Base-by-base conservation (phyloP, 2,113 vertebrate genomes). In the Trogon melanurus region DNA sequence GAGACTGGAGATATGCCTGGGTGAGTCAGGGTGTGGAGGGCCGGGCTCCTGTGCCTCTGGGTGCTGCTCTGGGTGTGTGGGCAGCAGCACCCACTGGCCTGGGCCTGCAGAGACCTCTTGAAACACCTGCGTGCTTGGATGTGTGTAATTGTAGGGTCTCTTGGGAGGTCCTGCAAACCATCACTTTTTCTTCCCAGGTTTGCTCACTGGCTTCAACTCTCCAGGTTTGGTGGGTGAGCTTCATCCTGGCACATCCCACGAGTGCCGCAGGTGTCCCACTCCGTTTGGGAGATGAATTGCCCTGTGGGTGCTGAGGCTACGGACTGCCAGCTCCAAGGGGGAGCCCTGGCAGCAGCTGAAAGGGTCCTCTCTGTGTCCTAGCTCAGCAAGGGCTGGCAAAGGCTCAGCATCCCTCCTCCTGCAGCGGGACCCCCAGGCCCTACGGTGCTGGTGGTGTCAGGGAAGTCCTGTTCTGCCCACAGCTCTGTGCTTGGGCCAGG, bases 161-260 rank as follows among this genome's bases (percentile, higher is more conserved):
- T 30, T 36, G 41, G 34, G 57, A 79, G 23, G 57, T 61, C 56
- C 29, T 34, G 54, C 7, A 50, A 22, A 54, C 3, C 5, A 36
- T 38, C 14, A 61, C 4, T 20, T 87, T 66, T 88, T 62, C 67
- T 41, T 72, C 61, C 5, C 13, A 41, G 16, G 32, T 66, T 93
- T 75, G 23, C 47, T 84, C 34, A 51, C 41, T 1, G 2, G 15
- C 15, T 27, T 51, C 41, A 61, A 45, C 53, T 90, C 15, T 79
- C 45, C 56, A 45, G 7, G 15, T 56, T 27, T 45, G 22, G 32
- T 51, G 73, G 36, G 12, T 22, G 26, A 72, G 13, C 32, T 79
- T 72, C 73, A 20, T 84, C 66, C 32, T 72, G 27, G 27, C 53
- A 0, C 0, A 5, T 80, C 25, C 34, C 0, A 0, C 58, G 87